Percentiles rank a stretch among this genome's conserved stretches.
Conservation (phyloP, 2,797 vertebrate genomes). For the Thamnophis elegans region DNA sequence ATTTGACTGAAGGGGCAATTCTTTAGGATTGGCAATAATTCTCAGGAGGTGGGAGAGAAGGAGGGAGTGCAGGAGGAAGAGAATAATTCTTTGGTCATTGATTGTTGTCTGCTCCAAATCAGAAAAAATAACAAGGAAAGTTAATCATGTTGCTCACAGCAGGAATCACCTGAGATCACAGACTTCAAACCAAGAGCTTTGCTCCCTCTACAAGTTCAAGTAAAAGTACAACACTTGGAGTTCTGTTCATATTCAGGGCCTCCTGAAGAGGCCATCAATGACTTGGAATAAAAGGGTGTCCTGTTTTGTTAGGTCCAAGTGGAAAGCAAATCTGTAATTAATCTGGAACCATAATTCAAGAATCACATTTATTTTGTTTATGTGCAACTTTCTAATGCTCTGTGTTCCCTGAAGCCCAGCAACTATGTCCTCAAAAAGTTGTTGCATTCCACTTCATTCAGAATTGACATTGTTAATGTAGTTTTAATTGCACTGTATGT, state of each 20-base stretch:
- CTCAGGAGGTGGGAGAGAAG: conserved; percentile 46
- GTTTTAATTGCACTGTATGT: neutral
- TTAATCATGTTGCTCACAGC: neutral
- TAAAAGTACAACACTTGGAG: neutral
- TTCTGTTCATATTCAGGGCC: neutral
- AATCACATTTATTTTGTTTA: conserved; percentile 20
- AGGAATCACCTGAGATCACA: neutral
- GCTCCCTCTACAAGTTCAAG: neutral
- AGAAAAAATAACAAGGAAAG: conserved; percentile 30
- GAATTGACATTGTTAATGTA: neutral
- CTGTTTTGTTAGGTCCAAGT: neutral
- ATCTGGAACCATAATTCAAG: neutral
- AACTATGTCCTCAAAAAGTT: neutral
- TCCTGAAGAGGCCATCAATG: neutral
- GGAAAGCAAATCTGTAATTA: neutral
- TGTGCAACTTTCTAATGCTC: neutral
- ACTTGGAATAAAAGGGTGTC: neutral
- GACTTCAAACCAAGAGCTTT: conserved; percentile 16
- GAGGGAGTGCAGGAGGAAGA: neutral
- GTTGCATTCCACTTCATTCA: neutral
- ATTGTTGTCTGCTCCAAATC: conserved; percentile 51
- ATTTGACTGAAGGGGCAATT: conserved; percentile 60
- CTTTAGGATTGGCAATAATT: conserved; percentile 53
- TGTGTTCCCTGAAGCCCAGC: neutral
- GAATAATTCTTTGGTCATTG: conserved; percentile 50